These are phyloP conservation scores for Pheosia tremula DNA, from an alignment of 2,888 invertebrate genomes.

Conservation along the genomic window DNA sequence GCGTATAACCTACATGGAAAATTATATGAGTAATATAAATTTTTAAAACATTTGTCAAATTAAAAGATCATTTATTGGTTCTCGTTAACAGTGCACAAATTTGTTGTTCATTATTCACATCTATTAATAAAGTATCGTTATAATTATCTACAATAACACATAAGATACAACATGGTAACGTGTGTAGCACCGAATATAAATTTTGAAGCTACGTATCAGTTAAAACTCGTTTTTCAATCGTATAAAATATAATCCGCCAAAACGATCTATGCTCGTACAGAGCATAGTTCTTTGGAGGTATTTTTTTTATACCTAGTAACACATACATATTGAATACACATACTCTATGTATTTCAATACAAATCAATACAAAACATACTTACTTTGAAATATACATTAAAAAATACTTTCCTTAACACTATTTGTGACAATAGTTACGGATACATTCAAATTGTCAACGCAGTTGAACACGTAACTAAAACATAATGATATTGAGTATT, in stretches of 20 bases:
- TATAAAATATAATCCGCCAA: slow-evolving; percentile 30
- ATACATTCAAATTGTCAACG: slow-evolving; percentile 47
- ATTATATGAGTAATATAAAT: neutral
- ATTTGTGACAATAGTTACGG: slow-evolving; percentile 50
- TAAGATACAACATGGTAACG: slow-evolving; percentile 72
- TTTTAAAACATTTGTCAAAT: neutral
- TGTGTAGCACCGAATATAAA: slow-evolving; percentile 64
- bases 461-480: slow-evolving; percentile 34
- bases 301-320: slow-evolving; percentile 23
- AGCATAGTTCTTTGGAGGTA: slow-evolving; percentile 37
- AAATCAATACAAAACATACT: slow-evolving; percentile 28
- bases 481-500: slow-evolving; percentile 47
- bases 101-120: slow-evolving; percentile 17
- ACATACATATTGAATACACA: slow-evolving; percentile 34
- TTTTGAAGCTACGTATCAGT: slow-evolving; percentile 46
- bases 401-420: slow-evolving; percentile 33
- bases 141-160: slow-evolving; percentile 56
- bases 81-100: neutral
- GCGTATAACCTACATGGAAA: neutral
- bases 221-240: slow-evolving; percentile 21
- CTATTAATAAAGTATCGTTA: slow-evolving; percentile 41
- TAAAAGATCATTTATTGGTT: neutral
- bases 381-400: slow-evolving; percentile 34
- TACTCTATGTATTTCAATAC: slow-evolving; percentile 31
- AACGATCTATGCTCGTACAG: slow-evolving; percentile 28